Conservation (phyloP, 2,888 invertebrate genomes). For the Noctua janthe region DNA sequence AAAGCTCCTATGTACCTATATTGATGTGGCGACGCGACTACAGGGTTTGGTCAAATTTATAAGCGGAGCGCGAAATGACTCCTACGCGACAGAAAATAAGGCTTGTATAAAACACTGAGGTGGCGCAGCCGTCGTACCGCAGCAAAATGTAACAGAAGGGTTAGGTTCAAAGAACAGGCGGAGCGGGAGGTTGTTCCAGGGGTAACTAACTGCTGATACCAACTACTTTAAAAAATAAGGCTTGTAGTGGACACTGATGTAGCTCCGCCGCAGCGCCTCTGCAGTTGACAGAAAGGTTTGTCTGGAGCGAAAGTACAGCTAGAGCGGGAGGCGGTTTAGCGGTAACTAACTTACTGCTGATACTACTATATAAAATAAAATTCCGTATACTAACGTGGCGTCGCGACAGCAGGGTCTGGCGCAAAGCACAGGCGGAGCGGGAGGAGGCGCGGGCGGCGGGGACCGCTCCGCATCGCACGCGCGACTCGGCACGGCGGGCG, state of each 20-base stretch:
- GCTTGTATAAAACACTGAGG: not conserved
- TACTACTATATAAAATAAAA: not conserved
- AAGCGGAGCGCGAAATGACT: constrained; percentile 81
- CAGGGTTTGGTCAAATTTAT: constrained; percentile 84
- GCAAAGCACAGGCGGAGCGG: constrained; percentile 84
- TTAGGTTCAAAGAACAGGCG: not conserved
- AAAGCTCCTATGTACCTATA: constrained; percentile 29
- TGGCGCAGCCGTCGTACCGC: not conserved
- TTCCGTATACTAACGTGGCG: constrained; percentile 80
- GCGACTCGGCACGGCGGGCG: constrained; percentile 88
- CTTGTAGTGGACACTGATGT: not conserved
- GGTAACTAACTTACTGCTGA: not conserved
- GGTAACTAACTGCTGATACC: not conserved
- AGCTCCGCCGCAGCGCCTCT: not conserved
- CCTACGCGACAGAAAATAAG: not conserved
- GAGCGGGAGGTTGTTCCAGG: not conserved
- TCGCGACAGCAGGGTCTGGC: constrained; percentile 86
- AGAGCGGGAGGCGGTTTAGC: not conserved
- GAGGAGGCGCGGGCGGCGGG: constrained; percentile 86
- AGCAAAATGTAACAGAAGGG: too few species aligned
- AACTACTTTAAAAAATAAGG: not conserved
- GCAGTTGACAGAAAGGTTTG: not conserved
- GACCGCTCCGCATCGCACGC: constrained; percentile 90
- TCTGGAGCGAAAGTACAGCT: not conserved
- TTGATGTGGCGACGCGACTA: constrained; percentile 82